Percentiles rank a stretch among this genome's conserved stretches.
phyloP scores from a whole-genome alignment of 2,113 vertebrate species.

The Seriola quinqueradiata region DNA sequence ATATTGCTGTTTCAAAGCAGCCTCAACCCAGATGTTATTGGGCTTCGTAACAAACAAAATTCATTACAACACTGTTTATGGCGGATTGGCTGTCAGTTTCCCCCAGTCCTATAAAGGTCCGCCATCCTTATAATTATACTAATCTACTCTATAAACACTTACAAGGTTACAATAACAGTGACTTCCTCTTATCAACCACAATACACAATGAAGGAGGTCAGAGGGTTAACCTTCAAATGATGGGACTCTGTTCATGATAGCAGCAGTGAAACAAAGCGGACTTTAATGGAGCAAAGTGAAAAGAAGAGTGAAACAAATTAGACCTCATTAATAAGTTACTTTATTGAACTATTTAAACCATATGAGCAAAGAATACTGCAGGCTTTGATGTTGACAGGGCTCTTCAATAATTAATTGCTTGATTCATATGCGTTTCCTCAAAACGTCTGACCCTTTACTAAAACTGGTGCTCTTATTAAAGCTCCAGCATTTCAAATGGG shows the following conservation, averaged over 20 bases:
- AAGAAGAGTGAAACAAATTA: conserved; percentile 77
- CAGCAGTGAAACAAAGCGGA: conserved; percentile 57
- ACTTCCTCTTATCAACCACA: conserved; percentile 62
- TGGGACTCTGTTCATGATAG: conserved; percentile 15
- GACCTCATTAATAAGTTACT: conserved; percentile 81
- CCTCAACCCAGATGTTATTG: conserved; percentile 61
- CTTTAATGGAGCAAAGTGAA: conserved; percentile 54
- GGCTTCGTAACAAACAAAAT: conserved; percentile 66
- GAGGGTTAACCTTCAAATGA: conserved; percentile 49
- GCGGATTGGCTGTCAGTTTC: conserved; percentile 52
- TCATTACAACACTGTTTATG: conserved; percentile 62
- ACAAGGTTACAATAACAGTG: conserved; percentile 50
- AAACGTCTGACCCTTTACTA: conserved; percentile 73
- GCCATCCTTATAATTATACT: conserved; percentile 50
- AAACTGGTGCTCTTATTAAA: conserved; percentile 62
- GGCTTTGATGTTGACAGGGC: conserved; percentile 80
- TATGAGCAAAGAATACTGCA: conserved; percentile 73
- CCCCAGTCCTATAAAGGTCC: conserved; percentile 25
- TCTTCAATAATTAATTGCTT: conserved; percentile 82
- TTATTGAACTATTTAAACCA: conserved; percentile 82
- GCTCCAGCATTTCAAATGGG: conserved; percentile 55
- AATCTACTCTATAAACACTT: conserved; percentile 75
- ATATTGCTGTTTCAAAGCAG: conserved; percentile 72
- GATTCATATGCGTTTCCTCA: conserved; percentile 80
- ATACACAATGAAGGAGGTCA: conserved; percentile 57